A percentile compares a stretch with the other conserved stretches of the same genome.
phyloP scores from a whole-genome alignment of 2,888 invertebrate genomes.

The Dryocosmus kuriphilus region DNA sequence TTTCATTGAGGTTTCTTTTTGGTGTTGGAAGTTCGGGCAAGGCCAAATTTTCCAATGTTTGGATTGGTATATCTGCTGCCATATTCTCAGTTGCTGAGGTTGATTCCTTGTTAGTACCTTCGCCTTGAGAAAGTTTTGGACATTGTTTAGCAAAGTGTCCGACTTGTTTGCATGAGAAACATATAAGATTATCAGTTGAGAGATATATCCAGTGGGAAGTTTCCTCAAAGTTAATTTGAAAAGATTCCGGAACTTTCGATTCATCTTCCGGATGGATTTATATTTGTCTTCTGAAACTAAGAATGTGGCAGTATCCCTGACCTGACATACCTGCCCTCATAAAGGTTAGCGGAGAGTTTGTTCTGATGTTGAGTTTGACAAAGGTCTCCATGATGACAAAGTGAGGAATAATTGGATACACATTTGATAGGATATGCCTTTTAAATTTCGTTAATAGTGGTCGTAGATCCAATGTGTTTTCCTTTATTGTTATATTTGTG shows the following conservation, averaged over 20 bases:
- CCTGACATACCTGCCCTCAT: too few species aligned
- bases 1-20: not conserved
- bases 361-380: slow-evolving; percentile 51
- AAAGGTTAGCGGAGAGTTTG: slow-evolving; percentile 56
- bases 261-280: slow-evolving; percentile 53
- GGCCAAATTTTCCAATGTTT: not conserved
- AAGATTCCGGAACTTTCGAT: slow-evolving; percentile 45
- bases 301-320: too few species aligned
- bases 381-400: slow-evolving; percentile 41
- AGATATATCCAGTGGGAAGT: too few species aligned
- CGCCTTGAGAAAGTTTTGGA: too few species aligned
- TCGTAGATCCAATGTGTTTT: too few species aligned
- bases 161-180: slow-evolving; percentile 46
- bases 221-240: slow-evolving; percentile 47
- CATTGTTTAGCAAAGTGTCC: slow-evolving; percentile 42
- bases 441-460: too few species aligned
- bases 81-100: too few species aligned
- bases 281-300: too few species aligned
- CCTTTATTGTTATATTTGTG: too few species aligned
- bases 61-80: not conserved
- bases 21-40: too few species aligned
- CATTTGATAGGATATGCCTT: too few species aligned
- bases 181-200: slow-evolving; percentile 49
- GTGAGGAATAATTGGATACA: slow-evolving; percentile 43
- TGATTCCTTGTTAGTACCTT: slow-evolving; percentile 10